These are phyloP conservation scores for Caenorhabditis inopinata DNA, from an alignment of 1,140 invertebrate genomes.

Conservation along the genomic window DNA sequence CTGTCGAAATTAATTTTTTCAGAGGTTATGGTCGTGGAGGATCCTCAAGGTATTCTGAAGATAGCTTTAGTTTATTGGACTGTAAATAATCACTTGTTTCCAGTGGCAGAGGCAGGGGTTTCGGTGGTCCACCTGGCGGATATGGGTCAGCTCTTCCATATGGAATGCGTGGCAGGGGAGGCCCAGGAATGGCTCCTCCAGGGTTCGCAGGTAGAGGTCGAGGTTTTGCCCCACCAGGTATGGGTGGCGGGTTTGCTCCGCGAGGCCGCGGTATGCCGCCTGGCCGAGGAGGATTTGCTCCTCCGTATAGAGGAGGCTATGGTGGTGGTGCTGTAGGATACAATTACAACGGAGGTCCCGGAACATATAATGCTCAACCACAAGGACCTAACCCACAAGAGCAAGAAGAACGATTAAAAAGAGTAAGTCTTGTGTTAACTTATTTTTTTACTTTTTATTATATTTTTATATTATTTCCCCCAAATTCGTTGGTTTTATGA, in stretches of 20 bases:
- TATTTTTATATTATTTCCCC: background rate
- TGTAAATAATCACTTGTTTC: background rate
- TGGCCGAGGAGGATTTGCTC: constrained; percentile 26
- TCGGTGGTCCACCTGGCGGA: background rate
- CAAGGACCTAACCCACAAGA: background rate
- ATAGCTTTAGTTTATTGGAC: background rate
- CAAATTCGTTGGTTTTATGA: background rate
- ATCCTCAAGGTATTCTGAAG: background rate
- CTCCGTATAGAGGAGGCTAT: background rate
- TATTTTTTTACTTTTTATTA: background rate
- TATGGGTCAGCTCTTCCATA: background rate
- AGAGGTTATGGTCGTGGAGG: background rate
- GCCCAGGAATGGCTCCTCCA: constrained; percentile 34
- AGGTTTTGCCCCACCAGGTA: constrained; percentile 5
- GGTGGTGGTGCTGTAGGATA: background rate
- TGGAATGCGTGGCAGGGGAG: background rate
- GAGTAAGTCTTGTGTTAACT: background rate
- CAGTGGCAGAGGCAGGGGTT: background rate
- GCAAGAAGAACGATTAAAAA: constrained; percentile 2
- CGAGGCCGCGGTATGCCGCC: constrained; percentile 22
- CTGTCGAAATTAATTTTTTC: background rate
- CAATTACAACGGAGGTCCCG: background rate
- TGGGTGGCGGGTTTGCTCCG: background rate
- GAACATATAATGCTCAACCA: background rate
- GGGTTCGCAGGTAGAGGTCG: constrained; percentile 1